Conservation (phyloP, 2,888 invertebrate species). For the Biston betularia region DNA sequence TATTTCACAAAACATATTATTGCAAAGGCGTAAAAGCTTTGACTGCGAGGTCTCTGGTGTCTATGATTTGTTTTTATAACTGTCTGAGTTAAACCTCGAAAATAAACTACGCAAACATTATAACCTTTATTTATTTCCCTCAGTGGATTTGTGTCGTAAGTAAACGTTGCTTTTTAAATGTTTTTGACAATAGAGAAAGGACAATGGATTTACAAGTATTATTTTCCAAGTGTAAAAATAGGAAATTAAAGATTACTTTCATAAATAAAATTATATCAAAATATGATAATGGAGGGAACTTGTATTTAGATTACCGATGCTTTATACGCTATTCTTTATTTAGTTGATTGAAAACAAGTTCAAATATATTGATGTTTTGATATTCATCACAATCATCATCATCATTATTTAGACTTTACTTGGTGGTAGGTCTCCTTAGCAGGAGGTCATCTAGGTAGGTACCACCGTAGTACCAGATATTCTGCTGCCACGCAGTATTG, state of each 20-base stretch:
- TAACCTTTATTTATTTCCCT: conserved; percentile 41
- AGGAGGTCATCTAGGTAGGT: too few species aligned
- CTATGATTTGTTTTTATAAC: conserved; percentile 44
- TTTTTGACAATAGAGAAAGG: background rate
- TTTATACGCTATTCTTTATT: too few species aligned
- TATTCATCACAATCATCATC: too few species aligned
- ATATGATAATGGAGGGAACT: too few species aligned
- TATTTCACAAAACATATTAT: background rate
- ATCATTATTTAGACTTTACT: too few species aligned
- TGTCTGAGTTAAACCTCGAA: conserved; percentile 38
- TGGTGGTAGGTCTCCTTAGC: too few species aligned
- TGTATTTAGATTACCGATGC: too few species aligned
- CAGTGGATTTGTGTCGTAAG: conserved; percentile 25
- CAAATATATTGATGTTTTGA: too few species aligned
- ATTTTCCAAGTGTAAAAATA: conserved; percentile 17
- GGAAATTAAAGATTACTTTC: conserved; percentile 9
- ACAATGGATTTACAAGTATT: conserved; percentile 6
- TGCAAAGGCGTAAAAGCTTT: conserved; percentile 32
- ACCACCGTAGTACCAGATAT: too few species aligned
- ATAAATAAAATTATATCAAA: conserved; percentile 15
- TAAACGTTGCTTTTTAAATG: conserved; percentile 6
- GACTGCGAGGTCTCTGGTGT: conserved; percentile 36
- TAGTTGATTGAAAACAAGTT: too few species aligned
- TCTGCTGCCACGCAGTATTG: too few species aligned
- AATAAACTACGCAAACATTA: conserved; percentile 38